These are phyloP conservation scores for Seladonia tumulorum DNA, from an alignment of 2,888 invertebrate species.

Conservation along the genomic window DNA sequence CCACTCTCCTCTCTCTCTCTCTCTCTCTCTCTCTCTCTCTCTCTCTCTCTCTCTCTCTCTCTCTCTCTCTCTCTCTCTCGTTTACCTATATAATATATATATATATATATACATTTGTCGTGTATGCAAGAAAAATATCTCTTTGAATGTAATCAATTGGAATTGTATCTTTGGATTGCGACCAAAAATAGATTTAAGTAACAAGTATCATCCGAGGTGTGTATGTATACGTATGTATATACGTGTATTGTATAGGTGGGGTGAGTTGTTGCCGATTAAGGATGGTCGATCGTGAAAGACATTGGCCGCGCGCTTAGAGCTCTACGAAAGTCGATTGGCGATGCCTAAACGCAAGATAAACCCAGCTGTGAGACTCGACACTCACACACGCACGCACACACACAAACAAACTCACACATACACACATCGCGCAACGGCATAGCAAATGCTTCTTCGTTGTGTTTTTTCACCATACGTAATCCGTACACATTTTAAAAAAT, in stretches of 20 bases:
- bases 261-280: constrained; percentile 59
- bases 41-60: neutral
- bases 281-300: constrained; percentile 65
- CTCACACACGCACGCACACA: neutral
- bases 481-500: constrained; percentile 36
- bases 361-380: constrained; percentile 9
- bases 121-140: constrained; percentile 77
- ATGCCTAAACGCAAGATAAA: constrained; percentile 37
- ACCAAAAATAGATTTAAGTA: constrained; percentile 77
- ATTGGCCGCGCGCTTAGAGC: constrained; percentile 32
- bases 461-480: constrained; percentile 32
- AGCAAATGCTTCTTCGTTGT: constrained; percentile 54
- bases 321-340: constrained; percentile 22
- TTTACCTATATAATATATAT: constrained; percentile 67
- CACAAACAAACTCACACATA: neutral
- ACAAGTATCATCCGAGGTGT: constrained; percentile 48
- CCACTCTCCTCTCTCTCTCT: neutral
- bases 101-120: constrained; percentile 75
- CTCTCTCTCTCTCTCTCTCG: neutral
- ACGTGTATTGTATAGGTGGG: constrained; percentile 59
- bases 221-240: constrained; percentile 4
- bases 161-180: constrained; percentile 72
- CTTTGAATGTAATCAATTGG: constrained; percentile 71
- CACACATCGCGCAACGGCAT: constrained; percentile 4
- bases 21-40: neutral